phyloP scores from a whole-genome alignment of 2,113 vertebrate species.

The Craseonycteris thonglongyai region DNA sequence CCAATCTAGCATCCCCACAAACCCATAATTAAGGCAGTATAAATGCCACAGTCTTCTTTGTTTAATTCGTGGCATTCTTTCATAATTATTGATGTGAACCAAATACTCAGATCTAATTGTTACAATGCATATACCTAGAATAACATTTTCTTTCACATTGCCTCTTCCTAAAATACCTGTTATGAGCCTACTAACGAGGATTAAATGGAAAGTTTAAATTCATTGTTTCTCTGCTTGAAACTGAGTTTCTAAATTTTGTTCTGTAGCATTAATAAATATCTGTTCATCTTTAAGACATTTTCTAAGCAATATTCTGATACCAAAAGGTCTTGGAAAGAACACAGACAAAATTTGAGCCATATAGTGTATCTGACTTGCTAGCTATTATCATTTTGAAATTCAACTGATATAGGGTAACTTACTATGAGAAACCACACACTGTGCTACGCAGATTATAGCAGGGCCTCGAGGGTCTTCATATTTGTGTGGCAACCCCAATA shows the following conservation, averaged over 20 bases:
- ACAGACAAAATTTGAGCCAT: not conserved
- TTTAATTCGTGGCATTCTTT: conserved; percentile 28
- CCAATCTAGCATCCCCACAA: not conserved
- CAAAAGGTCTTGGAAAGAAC: not conserved
- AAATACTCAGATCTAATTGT: conserved; percentile 40
- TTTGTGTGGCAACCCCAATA: not conserved
- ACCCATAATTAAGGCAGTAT: conserved; percentile 12
- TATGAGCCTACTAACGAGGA: not conserved
- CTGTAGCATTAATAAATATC: not conserved
- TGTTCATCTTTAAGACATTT: not conserved
- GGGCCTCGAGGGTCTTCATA: too few relatives aligned
- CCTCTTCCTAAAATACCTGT: conserved; percentile 12
- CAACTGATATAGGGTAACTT: not conserved
- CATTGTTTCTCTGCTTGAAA: not conserved
- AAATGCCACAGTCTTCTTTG: not conserved
- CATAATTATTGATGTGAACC: conserved; percentile 50
- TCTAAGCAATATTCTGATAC: not conserved
- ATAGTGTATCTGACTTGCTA: not conserved
- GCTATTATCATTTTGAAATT: not conserved
- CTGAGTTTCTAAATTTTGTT: not conserved
- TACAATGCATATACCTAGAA: conserved; percentile 19
- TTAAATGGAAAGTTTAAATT: not conserved
- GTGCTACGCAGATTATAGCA: too few relatives aligned
- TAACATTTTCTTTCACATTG: not conserved
- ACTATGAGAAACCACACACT: not conserved